These are phyloP conservation scores for Sclerurus mexicanus DNA, from an alignment of 2,113 vertebrate genomes.

Conservation along the genomic window DNA sequence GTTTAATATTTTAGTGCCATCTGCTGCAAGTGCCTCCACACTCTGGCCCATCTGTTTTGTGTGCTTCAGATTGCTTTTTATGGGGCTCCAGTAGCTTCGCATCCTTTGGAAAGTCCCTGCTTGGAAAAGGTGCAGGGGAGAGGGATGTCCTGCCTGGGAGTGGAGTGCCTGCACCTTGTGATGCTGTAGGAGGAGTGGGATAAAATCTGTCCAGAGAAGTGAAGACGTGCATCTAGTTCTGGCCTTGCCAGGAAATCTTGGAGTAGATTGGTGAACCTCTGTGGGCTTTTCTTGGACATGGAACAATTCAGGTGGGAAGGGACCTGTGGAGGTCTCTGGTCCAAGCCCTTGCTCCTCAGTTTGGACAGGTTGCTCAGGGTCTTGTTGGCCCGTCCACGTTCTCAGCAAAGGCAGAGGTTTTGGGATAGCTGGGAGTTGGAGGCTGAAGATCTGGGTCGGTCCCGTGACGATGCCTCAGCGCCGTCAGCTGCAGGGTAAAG, in stretches of 20 bases:
- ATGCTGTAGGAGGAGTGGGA: not conserved
- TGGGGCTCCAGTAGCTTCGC: not conserved
- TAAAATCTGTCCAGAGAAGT: not conserved
- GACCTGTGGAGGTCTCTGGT: not conserved
- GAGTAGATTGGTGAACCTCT: not conserved
- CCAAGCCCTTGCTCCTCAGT: not conserved
- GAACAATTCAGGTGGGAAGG: not conserved
- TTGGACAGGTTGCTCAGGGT: not conserved
- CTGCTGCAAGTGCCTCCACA: conserved; percentile 71
- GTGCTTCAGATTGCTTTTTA: conserved; percentile 42
- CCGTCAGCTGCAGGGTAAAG: not conserved
- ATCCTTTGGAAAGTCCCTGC: conserved; percentile 24
- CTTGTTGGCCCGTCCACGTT: not conserved
- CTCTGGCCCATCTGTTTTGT: conserved; percentile 68
- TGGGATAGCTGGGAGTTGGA: not conserved
- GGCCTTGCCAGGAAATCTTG: not conserved
- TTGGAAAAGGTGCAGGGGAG: not conserved
- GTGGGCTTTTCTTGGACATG: not conserved
- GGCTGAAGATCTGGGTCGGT: not conserved
- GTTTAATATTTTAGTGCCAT: conserved; percentile 79
- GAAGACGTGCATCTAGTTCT: not conserved
- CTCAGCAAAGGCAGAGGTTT: not conserved
- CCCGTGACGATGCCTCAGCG: accelerated
- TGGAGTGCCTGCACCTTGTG: not conserved
- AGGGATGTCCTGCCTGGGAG: not conserved